These are phyloP conservation scores for Polydrusus tereticollis DNA, from an alignment of 2,888 invertebrate species.

Conservation along the genomic window DNA sequence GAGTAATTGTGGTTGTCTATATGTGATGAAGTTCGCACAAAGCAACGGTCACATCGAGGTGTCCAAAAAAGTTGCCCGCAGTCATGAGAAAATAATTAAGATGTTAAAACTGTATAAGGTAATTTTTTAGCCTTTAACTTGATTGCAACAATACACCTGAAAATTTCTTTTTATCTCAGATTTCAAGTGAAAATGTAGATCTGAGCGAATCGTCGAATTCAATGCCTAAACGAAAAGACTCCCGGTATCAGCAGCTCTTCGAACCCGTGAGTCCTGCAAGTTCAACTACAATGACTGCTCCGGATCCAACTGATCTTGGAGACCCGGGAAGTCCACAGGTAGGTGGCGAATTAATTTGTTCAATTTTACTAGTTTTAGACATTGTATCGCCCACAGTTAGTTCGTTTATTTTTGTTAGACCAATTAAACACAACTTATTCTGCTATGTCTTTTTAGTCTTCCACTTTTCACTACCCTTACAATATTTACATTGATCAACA, in stretches of 20 bases:
- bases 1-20: constrained; percentile 77
- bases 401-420: too few relatives aligned
- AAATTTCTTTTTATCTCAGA: too few relatives aligned
- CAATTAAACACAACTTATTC: too few relatives aligned
- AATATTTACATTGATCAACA: too few relatives aligned
- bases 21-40: constrained; percentile 76
- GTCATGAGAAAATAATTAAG: constrained; percentile 66
- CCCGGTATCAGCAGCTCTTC: background rate
- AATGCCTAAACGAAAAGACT: background rate
- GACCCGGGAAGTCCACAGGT: background rate
- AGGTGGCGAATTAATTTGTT: background rate
- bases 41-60: constrained; percentile 80
- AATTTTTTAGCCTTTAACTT: constrained; percentile 50
- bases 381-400: too few relatives aligned
- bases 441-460: too few relatives aligned
- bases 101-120: constrained; percentile 73
- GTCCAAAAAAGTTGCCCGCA: constrained; percentile 72
- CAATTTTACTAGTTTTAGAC: too few relatives aligned
- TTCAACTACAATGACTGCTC: background rate
- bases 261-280: constrained; percentile 1
- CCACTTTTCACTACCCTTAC: too few relatives aligned
- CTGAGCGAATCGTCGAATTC: background rate
- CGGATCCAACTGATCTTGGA: background rate
- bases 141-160: too few relatives aligned
- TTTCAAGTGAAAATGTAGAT: constrained; percentile 21